A percentile compares a stretch with the other conserved stretches of the same genome.
Conservation (phyloP, 2,797 vertebrate species). For the Poecilia gillii region DNA sequence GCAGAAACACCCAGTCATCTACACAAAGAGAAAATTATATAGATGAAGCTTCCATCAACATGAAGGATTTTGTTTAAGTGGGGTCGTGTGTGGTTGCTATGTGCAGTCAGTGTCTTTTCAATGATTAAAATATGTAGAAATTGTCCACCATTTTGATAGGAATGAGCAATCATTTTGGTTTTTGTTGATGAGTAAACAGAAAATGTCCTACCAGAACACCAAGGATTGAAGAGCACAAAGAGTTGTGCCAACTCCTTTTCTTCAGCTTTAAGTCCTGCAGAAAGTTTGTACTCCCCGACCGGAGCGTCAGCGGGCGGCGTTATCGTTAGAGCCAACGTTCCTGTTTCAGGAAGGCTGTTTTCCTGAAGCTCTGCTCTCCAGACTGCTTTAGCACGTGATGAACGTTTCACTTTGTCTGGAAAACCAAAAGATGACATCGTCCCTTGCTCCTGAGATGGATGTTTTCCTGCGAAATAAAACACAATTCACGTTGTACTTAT, state of each 20-base stretch:
- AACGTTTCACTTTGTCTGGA: not conserved
- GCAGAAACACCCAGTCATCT: slow-evolving; percentile 84
- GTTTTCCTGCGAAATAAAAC: slow-evolving; percentile 71
- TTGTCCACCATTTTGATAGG: not conserved
- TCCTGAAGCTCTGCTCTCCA: slow-evolving; percentile 57
- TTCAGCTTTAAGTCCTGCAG: slow-evolving; percentile 34
- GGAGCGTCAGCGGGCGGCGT: slow-evolving; percentile 75
- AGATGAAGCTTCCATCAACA: not conserved
- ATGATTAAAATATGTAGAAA: not conserved
- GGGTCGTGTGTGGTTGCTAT: too few species aligned
- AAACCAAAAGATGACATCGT: slow-evolving; percentile 75
- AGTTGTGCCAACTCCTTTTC: slow-evolving; percentile 42
- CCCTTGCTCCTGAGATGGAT: slow-evolving; percentile 69
- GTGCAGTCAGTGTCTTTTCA: not conserved
- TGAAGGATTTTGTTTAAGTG: not conserved
- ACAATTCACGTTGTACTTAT: not conserved
- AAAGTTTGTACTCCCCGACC: slow-evolving; percentile 81
- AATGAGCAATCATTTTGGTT: not conserved
- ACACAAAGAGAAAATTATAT: not conserved
- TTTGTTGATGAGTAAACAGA: not conserved
- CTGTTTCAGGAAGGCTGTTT: not conserved
- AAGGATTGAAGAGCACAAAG: slow-evolving; percentile 83
- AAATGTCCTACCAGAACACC: slow-evolving; percentile 75
- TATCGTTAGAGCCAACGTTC: slow-evolving; percentile 61
- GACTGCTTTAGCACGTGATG: not conserved